A percentile compares a stretch with the other conserved stretches of the same genome.
phyloP scores from a whole-genome alignment of 2,113 vertebrate species.

The Dipodomys stephensi region DNA sequence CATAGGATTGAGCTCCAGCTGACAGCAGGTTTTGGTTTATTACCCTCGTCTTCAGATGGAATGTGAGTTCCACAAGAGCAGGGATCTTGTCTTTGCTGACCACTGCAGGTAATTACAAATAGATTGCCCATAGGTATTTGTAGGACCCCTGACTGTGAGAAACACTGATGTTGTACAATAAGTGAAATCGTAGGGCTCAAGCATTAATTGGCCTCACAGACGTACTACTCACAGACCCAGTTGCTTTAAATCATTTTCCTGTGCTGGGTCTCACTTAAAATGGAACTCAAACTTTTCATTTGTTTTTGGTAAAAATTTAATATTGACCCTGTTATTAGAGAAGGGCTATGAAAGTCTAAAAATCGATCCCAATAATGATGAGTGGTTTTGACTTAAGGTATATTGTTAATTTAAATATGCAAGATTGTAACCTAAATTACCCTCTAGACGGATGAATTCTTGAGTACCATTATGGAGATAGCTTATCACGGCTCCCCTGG shows the following conservation, averaged over 20 bases:
- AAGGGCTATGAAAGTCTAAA: slow-evolving; percentile 24
- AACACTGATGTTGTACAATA: not conserved
- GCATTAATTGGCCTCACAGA: slow-evolving; percentile 42
- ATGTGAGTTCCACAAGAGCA: not conserved
- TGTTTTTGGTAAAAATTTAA: slow-evolving; percentile 25
- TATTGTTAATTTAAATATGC: not conserved
- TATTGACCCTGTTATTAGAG: slow-evolving; percentile 5
- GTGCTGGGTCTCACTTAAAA: slow-evolving; percentile 14
- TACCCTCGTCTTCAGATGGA: slow-evolving; percentile 7
- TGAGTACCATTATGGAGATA: slow-evolving; percentile 26
- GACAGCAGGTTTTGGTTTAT: not conserved
- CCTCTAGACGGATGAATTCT: slow-evolving; percentile 37
- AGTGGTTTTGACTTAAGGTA: slow-evolving; percentile 3
- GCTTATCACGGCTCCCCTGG: not conserved
- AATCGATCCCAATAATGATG: not conserved
- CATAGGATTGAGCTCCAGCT: not conserved
- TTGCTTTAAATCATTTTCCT: slow-evolving; percentile 6
- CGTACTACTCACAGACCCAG: not conserved
- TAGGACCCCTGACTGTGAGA: not conserved
- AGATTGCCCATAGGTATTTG: not conserved
- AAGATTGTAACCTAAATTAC: not conserved
- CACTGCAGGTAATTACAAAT: not conserved
- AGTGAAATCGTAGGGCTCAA: not conserved
- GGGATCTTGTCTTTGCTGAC: not conserved
- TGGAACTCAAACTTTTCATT: slow-evolving; percentile 42